Base-by-base conservation (phyloP, 2,888 invertebrate genomes). In the Drosophila aldrichi region DNA sequence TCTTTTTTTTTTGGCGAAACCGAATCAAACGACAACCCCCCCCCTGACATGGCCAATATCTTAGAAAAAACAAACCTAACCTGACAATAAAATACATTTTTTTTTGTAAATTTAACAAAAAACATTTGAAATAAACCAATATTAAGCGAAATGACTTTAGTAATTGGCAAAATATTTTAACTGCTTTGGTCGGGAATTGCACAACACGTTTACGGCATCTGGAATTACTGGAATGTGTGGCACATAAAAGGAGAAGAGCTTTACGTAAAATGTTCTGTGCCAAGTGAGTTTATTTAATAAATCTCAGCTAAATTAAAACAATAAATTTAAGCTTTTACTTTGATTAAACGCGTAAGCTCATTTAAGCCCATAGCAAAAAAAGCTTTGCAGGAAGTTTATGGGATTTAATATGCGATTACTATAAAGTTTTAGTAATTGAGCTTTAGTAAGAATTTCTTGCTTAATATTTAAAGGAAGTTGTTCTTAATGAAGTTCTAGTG, bases 51-150 rank as follows among this genome's bases (percentile, higher is more conserved):
- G 56, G 22, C 56, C 34, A 34, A 34, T 12, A 34, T 22, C 34
- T 22, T n/a, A n/a, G n/a, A 44, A 57, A 12, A n/a, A 22, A 52
- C 16, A 52, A 16, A 10, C 1, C 43, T 44, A 12, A 57, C 10
- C 20, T n/a, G 32, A 56, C 12, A 44, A 20, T 2, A 22, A 3
- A n/a, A 3, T n/a, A 36, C 12, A 38, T 7, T 6, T 6, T 6
- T 6, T 32, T n/a, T 25, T 54, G 38, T 54, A 38, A 32, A 22
- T 1, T 20, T 16, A 34, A 10, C 32, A 7, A 12, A 34, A 8
- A 36, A 8, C 22, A 22, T 32, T 34, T 43, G 32, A 56, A 57
- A 57, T 57, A 57, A 57, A 57, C 22, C 8, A 55, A 41, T 18
- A 55, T 44, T 22, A n/a, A 4, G 9, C 34, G 14, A 20, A 29